Evolutionary conservation across 1,140 invertebrate species (phyloP).

Genomic region (Philaenus spumarius): DNA sequence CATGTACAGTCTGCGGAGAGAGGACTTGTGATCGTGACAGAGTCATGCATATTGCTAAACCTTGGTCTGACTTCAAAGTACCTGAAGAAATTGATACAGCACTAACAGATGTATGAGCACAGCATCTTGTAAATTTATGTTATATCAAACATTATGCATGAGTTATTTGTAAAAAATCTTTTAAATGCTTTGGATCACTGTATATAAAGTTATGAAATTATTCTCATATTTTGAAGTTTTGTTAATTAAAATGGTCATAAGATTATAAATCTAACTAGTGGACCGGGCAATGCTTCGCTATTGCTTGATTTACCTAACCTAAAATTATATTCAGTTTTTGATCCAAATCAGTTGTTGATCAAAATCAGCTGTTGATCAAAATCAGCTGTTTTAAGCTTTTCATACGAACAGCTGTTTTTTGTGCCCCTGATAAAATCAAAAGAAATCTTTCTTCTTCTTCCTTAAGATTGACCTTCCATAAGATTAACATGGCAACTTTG

Average conservation of each 20-base stretch:
- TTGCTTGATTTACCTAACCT: too few species aligned
- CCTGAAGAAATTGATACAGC: constrained; percentile 56
- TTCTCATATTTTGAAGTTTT: neutral
- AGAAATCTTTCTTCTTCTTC: too few species aligned
- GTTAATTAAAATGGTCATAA: neutral
- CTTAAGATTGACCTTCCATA: too few species aligned
- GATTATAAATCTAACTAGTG: neutral
- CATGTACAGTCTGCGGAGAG: constrained; percentile 28
- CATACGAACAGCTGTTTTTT: too few species aligned
- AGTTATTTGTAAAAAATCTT: constrained; percentile 15
- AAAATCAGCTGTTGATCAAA: too few species aligned
- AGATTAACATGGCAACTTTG: too few species aligned
- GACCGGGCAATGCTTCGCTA: neutral
- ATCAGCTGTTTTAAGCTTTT: too few species aligned
- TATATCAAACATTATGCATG: neutral
- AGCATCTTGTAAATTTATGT: neutral
- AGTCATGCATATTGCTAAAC: constrained; percentile 41
- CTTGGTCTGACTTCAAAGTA: constrained; percentile 57
- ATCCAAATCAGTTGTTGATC: too few species aligned
- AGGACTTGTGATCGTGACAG: constrained; percentile 45
- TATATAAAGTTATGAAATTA: too few species aligned
- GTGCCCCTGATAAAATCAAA: too few species aligned
- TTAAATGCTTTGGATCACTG: neutral
- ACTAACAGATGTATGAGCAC: constrained; percentile 55
- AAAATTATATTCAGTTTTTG: too few species aligned